Conservation (phyloP, 2,888 invertebrate genomes). For the Nephrotoma guestfalica region DNA sequence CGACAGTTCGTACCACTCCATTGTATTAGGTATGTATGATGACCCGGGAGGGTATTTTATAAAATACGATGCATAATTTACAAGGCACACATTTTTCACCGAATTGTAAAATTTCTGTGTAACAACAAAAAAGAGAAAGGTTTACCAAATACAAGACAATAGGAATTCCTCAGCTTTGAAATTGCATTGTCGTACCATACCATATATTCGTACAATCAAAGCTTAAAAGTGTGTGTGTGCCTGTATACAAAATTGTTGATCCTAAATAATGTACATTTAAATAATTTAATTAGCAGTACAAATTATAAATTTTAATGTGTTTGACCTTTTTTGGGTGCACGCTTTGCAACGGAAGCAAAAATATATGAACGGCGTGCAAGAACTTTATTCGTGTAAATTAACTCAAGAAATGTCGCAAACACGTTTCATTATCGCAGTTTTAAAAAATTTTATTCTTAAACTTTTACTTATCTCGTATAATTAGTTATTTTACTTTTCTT, state of each 20-base stretch:
- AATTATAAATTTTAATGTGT: not conserved
- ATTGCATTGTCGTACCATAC: not conserved
- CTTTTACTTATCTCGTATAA: not conserved
- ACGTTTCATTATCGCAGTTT: not conserved
- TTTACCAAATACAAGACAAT: not conserved
- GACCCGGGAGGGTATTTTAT: not conserved
- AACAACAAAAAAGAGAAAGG: not conserved
- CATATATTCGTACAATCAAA: not conserved
- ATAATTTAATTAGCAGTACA: not conserved
- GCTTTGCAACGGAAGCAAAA: no score
- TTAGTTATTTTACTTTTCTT: not conserved
- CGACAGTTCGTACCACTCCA: not conserved
- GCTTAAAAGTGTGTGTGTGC: not conserved
- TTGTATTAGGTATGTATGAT: not conserved
- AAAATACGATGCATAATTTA: not conserved
- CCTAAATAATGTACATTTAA: not conserved
- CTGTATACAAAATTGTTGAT: not conserved
- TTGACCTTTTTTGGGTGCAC: no score
- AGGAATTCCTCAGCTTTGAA: not conserved
- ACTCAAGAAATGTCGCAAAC: not conserved
- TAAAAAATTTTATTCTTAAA: not conserved
- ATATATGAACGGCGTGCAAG: no score
- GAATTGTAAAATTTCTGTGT: not conserved
- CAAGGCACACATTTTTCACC: not conserved
- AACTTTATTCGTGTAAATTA: not conserved